Conservation (phyloP, 1,140 invertebrate genomes). For the Drosophila varians region DNA sequence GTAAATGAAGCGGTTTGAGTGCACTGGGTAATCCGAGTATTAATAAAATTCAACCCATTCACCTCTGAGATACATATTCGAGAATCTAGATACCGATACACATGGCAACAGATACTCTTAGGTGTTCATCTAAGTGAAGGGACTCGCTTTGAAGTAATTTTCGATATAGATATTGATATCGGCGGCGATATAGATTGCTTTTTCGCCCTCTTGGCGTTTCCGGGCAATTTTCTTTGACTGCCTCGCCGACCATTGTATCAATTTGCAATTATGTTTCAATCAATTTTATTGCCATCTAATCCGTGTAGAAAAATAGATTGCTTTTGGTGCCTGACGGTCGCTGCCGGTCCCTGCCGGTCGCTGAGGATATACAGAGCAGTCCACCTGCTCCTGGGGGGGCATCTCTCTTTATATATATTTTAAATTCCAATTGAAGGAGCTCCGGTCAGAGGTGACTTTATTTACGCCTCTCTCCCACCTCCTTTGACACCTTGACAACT, state of each 20-base stretch:
- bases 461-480: conserved; percentile 33
- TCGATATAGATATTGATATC: conserved; percentile 10
- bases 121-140: conserved; percentile 37
- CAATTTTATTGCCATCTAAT: conserved; percentile 61
- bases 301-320: conserved; percentile 54
- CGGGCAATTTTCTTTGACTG: conserved; percentile 49
- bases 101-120: conserved; percentile 9
- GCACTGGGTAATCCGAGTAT: background rate
- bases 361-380: no score
- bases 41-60: conserved; percentile 21
- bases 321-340: conserved; percentile 28
- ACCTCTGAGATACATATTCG: background rate
- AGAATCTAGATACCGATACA: background rate
- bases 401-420: conserved; percentile 32
- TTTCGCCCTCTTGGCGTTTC: conserved; percentile 49
- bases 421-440: conserved; percentile 52
- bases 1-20: conserved; percentile 24
- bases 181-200: conserved; percentile 34
- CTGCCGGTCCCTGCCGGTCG: background rate
- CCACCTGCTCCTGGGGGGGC: background rate
- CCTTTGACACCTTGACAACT: background rate
- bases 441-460: conserved; percentile 3
- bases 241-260: conserved; percentile 49
- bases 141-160: conserved; percentile 51
- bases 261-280: conserved; percentile 74